Evolutionary conservation across 92 coral and sea anemone species (phyloP).

Genomic region (Isaurus tuberculatus): DNA sequence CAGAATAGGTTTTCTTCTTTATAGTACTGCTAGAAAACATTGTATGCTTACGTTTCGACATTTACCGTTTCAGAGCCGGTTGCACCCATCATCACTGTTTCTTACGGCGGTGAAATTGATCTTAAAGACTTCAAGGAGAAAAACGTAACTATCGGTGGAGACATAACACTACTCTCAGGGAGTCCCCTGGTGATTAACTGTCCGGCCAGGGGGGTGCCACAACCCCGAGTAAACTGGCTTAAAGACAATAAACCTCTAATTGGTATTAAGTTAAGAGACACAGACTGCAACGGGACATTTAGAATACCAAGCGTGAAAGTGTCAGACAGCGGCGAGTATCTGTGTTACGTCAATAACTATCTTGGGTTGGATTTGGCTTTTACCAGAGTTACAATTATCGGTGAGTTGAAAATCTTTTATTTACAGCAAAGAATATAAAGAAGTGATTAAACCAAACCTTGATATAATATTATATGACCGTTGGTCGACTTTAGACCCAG

Average conservation of each 20-base stretch:
- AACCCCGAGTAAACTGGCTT: slow-evolving; percentile 80
- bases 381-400: slow-evolving; percentile 69
- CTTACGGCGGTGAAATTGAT: slow-evolving; percentile 65
- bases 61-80: slow-evolving; percentile 68
- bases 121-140: slow-evolving; percentile 62
- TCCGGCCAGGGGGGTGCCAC: slow-evolving; percentile 86
- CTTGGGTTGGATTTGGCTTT: slow-evolving; percentile 90
- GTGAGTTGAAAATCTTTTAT: slow-evolving; percentile 54
- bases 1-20: too few relatives aligned
- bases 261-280: slow-evolving; percentile 70
- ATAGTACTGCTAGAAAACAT: too few relatives aligned
- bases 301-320: slow-evolving; percentile 59
- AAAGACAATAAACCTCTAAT: slow-evolving; percentile 68
- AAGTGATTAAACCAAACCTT: too few relatives aligned
- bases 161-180: slow-evolving; percentile 65
- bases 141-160: slow-evolving; percentile 77
- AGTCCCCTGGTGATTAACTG: slow-evolving; percentile 76
- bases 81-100: slow-evolving; percentile 67
- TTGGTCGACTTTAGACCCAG: too few relatives aligned
- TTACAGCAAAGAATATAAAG: too few relatives aligned
- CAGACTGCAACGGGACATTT: slow-evolving; percentile 78
- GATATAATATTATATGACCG: too few relatives aligned
- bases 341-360: slow-evolving; percentile 75
- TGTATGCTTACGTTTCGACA: neutral
- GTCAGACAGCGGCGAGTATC: slow-evolving; percentile 80